phyloP scores from a whole-genome alignment of 2,888 invertebrate species.

The Meloe dianella region DNA sequence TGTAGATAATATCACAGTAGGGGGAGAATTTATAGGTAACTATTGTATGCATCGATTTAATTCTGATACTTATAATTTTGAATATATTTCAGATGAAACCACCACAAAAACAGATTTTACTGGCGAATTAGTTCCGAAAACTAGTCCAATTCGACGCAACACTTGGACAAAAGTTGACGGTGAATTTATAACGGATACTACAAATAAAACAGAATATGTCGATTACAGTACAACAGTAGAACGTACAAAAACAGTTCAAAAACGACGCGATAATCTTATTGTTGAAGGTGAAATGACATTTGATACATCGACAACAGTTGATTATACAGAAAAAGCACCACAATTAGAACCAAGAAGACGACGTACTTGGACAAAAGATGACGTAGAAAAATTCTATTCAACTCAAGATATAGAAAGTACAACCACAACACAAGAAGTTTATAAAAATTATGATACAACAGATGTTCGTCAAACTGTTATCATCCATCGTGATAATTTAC shows the following conservation, averaged over 20 bases:
- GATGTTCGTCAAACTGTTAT: constrained; percentile 61
- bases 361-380: constrained; percentile 76
- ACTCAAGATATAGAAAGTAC: constrained; percentile 64
- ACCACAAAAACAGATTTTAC: constrained; percentile 74
- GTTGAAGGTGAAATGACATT: constrained; percentile 73
- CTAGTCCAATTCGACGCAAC: constrained; percentile 72
- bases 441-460: constrained; percentile 66
- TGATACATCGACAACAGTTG: constrained; percentile 69
- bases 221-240: constrained; percentile 67
- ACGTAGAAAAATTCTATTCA: constrained; percentile 72
- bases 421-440: constrained; percentile 74
- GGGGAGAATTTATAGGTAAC: constrained; percentile 71
- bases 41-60: not conserved
- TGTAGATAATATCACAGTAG: constrained; percentile 70
- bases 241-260: constrained; percentile 66
- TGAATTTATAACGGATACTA: constrained; percentile 74
- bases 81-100: constrained; percentile 67
- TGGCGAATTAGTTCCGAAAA: constrained; percentile 69
- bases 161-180: constrained; percentile 81
- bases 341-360: constrained; percentile 66
- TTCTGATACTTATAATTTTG: not conserved
- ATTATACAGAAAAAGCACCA: constrained; percentile 67
- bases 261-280: constrained; percentile 70
- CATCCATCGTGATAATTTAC: constrained; percentile 61
- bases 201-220: constrained; percentile 70